Conservation (phyloP, 23 tunicate species). For the Phallusia fumigata region DNA sequence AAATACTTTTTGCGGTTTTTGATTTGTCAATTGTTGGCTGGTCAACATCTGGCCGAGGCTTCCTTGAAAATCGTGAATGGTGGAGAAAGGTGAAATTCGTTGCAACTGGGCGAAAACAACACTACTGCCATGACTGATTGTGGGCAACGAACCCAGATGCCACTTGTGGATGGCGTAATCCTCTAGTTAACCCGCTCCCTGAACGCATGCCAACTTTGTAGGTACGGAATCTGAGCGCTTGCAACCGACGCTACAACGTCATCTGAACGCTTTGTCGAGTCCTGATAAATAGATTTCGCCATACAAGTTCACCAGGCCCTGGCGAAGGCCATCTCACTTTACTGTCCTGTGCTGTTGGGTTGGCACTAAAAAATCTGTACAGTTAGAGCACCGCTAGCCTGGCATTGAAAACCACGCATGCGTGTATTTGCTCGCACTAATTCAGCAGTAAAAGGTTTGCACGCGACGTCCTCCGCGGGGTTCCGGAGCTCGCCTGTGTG, state of each 20-base stretch:
- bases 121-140: no score
- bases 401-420: constrained; percentile 6
- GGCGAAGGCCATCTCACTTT: constrained; percentile 4
- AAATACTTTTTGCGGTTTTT: no score
- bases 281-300: background rate
- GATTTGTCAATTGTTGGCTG: no score
- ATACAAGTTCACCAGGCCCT: constrained; percentile 11
- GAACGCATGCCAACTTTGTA: background rate
- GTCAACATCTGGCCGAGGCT: no score
- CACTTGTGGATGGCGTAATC: background rate
- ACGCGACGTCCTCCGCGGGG: constrained; percentile 7
- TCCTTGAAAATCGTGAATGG: no score
- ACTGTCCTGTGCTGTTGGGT: background rate
- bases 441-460: constrained; percentile 13
- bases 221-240: background rate
- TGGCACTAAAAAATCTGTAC: background rate
- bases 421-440: constrained; percentile 15
- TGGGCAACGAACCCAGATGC: background rate
- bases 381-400: background rate
- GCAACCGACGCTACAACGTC: constrained; percentile 6
- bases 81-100: no score
- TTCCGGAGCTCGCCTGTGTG: constrained; percentile 12
- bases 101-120: no score
- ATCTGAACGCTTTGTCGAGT: background rate
- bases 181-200: background rate